Evolutionary conservation across 2,113 vertebrate genomes (phyloP), one percentile per base, ranked within the genome.

Genomic region (Tragulus kanchil): DNA sequence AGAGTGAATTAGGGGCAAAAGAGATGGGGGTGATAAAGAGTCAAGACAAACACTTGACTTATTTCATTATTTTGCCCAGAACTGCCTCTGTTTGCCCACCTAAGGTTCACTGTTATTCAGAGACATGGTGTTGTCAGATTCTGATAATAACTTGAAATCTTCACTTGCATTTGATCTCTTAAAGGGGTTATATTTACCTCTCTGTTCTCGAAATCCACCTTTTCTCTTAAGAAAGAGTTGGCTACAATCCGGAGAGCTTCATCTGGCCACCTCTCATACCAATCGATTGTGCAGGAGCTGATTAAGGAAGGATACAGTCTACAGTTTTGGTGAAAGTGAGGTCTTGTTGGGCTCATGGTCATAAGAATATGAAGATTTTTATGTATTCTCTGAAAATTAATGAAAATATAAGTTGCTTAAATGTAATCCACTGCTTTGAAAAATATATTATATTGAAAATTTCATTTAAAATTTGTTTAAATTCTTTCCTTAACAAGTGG

Each of bases 321-420:
- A 42, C 98, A 98, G 31, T 64, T 73, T 1, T 97, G 96, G 45
- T 97, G 97, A 59, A 98, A 98, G 45, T 79, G 86, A 14, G 95
- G 48, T 42, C 98, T 98, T 6, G 45, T 36, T 6, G 98, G 98
- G 61, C 96, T 98, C 92, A 98, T 61, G 16, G 96, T 97, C 62
- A 98, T 90, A 54, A 97, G 96, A 59, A 98, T 75, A 59, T 98
- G 98, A 71, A 99, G 96, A 48, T 98, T 98, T 61, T 91, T 97
- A 15, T 23, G 42, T n/a, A 98, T 95, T 89, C 97, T 98, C 98
- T 99, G 97, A 79, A 97, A 95, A 69, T 48, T 1, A 91, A 95
- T 56, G 25, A 71, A 85, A 82, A 83, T 16, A 28, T 0, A 78
- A 28, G 21, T 62, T 91, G 73, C 92, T 96, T 86, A 88, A 79